A percentile compares a stretch with the other conserved stretches of the same genome.
These are phyloP conservation scores for Crax fasciolata DNA, from an alignment of 2,797 vertebrate genomes.

Conservation along the genomic window DNA sequence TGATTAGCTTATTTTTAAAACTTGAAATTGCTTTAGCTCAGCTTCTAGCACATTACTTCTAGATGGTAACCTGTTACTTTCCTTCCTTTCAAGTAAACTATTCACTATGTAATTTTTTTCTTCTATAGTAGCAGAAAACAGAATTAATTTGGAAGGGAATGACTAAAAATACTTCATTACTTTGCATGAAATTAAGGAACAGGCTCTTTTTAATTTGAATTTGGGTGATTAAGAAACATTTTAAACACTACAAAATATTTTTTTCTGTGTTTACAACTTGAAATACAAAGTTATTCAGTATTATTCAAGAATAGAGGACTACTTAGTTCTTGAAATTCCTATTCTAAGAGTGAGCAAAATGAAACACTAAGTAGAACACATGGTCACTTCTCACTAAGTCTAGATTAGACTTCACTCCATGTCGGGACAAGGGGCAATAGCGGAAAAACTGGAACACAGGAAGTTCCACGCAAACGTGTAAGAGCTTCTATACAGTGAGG, in stretches of 20 bases:
- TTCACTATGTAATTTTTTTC: not conserved
- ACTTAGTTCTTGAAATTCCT: not conserved
- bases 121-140: not conserved
- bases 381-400: not conserved
- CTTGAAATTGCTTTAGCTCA: not conserved
- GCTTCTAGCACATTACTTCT: not conserved
- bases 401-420: not conserved
- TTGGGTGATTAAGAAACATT: not conserved
- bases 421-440: too few relatives aligned
- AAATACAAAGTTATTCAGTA: not conserved
- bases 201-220: not conserved
- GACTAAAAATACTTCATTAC: not conserved
- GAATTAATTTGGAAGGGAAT: not conserved
- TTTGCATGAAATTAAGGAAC: not conserved
- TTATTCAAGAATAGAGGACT: not conserved
- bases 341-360: not conserved
- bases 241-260: fast-evolving
- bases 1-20: not conserved
- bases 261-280: not conserved
- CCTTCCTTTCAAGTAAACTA: not conserved
- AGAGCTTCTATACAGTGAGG: too few relatives aligned
- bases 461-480: too few relatives aligned
- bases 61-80: not conserved
- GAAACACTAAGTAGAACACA: not conserved
- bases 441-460: too few relatives aligned